These are phyloP conservation scores for Mesorhabditis belari DNA, from an alignment of 2,888 invertebrate species.

Conservation along the genomic window DNA sequence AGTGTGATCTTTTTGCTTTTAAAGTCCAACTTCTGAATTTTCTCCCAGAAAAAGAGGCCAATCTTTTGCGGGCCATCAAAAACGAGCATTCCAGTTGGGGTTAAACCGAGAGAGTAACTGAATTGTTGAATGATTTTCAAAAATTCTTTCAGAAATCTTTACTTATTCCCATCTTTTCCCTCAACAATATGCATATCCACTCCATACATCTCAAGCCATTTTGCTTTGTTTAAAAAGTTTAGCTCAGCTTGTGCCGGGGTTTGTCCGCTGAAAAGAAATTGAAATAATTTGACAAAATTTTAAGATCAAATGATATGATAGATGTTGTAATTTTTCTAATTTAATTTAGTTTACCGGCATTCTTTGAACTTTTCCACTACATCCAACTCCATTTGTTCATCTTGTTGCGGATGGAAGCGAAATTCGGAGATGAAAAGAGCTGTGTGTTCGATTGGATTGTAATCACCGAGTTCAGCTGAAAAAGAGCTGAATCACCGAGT, in stretches of 20 bases:
- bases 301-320: background rate
- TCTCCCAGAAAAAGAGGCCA: slow-evolving; percentile 95
- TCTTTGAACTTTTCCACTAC: slow-evolving; percentile 80
- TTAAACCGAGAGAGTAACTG: slow-evolving; percentile 83
- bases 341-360: slow-evolving; percentile 13
- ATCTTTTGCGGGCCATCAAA: slow-evolving; percentile 93
- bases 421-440: slow-evolving; percentile 97
- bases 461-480: slow-evolving; percentile 91
- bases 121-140: background rate
- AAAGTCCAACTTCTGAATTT: slow-evolving; percentile 93
- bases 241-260: slow-evolving; percentile 92
- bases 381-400: slow-evolving; percentile 73
- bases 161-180: slow-evolving; percentile 73
- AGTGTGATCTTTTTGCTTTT: slow-evolving; percentile 93
- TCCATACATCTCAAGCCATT: slow-evolving; percentile 97
- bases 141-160: background rate
- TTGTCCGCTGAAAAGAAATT: slow-evolving; percentile 62
- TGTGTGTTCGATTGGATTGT: slow-evolving; percentile 80
- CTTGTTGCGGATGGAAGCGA: slow-evolving; percentile 75
- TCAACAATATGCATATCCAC: slow-evolving; percentile 96
- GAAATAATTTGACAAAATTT: slow-evolving; percentile 1
- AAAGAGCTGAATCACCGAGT: too few relatives aligned
- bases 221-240: slow-evolving; percentile 77
- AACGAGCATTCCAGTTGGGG: slow-evolving; percentile 94
- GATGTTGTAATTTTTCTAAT: background rate